Evolutionary conservation across 2,797 vertebrate genomes (phyloP), one percentile per base, ranked within the genome.

Genomic region (Danio choprae): DNA sequence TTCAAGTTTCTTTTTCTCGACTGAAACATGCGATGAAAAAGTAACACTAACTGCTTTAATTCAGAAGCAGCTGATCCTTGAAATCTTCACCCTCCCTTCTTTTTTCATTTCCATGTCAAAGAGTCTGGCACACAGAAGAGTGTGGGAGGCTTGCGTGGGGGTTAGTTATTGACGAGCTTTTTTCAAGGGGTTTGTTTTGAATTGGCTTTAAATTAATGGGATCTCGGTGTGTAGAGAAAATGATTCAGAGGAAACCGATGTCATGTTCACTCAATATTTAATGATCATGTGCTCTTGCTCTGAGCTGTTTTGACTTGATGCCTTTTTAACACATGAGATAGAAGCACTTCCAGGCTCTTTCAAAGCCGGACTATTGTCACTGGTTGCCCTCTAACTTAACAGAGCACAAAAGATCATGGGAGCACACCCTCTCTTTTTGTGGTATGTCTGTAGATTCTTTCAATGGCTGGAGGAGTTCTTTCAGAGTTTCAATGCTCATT

Each of bases 41-140:
- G 29, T 44, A 72, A 18, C 69, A 18, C 46, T 62, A 70, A 72
- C 9, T 41, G 9, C 6, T 20, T 69, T 69, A 22, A 74, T 77
- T 82, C 63, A 58, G 41, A 41, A 74, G 46, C 73, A 53, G 77
- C 71, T 59, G 48, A 64, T 46, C 16, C 77, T 59, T 58, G 65
- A 40, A 62, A 43, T 44, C 15, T 74, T 74, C n/a, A 18, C 55
- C 77, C 79, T 79, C 69, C 80, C 73, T 44, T 73, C 62, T 64
- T 79, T 63, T 79, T 79, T 64, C 36, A 86, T 88, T 88, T 82
- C 68, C 87, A 88, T 88, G 81, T 84, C 53, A 86, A 88, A 85
- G 83, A 79, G 74, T 36, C 56, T 79, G 59, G 77, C 13, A 53
- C 65, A 13, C 62, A 69, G 29, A 64, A 44, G 70, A 64, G 74